Evolutionary conservation across 1,140 invertebrate species (phyloP), one percentile per base, ranked within the genome.

Genomic region (Drosophila ficusphila): DNA sequence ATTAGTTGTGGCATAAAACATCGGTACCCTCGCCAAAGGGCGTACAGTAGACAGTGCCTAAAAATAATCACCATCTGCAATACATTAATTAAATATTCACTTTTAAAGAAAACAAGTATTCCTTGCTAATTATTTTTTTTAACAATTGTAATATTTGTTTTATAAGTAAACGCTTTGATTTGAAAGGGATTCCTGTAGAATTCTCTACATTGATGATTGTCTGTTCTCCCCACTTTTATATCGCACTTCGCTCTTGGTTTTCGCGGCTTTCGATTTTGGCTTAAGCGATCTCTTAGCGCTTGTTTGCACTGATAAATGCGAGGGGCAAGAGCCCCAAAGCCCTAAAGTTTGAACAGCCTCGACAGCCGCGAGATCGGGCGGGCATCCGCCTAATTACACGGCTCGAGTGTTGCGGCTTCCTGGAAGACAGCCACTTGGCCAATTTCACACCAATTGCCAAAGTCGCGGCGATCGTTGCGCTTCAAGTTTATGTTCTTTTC

Each of bases 291-390:
- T 52, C 70, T 83, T 79, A 79, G 39, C 76, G 82, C 82, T 86
- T 86, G 82, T 86, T 86, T 86, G 82, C 82, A 88, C 82, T 86
- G 82, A 86, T 86, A 86, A 86, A 86, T 86, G 81, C 82, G 60
- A 36, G 31, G 58, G 56, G 70, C 41, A 25, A 57, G 38, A 27
- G 67, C 60, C 31, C 27, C 31, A 53, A 54, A 34, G 51, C 16
- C 48, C 31, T 19, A 7, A 9, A 1, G 11, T 12, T 42, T 23
- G 14, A 42, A 16, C 12, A 39, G 14, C 29, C 41, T 14, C 41
- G 49, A 46, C 53, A 44, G 60, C 52, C 23, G 57, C 61, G 18
- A 38, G 41, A 47, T 18, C 27, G 57, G 57, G 4, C 29, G 29
- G 31, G 39, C 60, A 74, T 38, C 52, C 41, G 31, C 49, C 79